phyloP scores from a whole-genome alignment of 2,113 vertebrate genomes.

The Poeciliopsis retropinna region DNA sequence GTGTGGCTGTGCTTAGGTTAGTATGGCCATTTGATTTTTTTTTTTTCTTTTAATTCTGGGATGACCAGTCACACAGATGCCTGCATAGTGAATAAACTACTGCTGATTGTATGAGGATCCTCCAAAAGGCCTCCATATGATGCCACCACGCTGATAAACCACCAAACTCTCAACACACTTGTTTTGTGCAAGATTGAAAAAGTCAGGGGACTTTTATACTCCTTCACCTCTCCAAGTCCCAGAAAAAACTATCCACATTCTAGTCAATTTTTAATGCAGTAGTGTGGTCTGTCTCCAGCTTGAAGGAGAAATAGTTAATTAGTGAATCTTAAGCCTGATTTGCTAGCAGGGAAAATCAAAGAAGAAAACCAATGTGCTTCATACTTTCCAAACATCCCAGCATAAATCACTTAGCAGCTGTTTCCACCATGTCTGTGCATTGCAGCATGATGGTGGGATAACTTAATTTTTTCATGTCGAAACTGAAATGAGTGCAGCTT shows the following conservation, averaged over 20 bases:
- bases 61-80: neutral
- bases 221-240: no score
- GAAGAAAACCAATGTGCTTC: neutral
- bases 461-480: slow-evolving; percentile 16
- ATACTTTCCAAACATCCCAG: neutral
- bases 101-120: neutral
- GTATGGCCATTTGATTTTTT: no score
- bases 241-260: no score
- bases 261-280: no score
- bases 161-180: no score
- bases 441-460: neutral
- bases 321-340: neutral
- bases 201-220: no score
- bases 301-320: neutral
- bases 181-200: no score
- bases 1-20: neutral
- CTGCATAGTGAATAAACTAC: neutral
- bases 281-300: no score
- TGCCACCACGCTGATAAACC: no score
- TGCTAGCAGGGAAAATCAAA: neutral
- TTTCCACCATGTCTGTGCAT: neutral
- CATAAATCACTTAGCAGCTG: slow-evolving; percentile 15
- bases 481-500: slow-evolving; percentile 30
- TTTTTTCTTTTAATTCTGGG: neutral
- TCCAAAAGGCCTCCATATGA: neutral